Evolutionary conservation across 1,140 invertebrate genomes (phyloP).

Genomic region (Drosophila dunni): DNA sequence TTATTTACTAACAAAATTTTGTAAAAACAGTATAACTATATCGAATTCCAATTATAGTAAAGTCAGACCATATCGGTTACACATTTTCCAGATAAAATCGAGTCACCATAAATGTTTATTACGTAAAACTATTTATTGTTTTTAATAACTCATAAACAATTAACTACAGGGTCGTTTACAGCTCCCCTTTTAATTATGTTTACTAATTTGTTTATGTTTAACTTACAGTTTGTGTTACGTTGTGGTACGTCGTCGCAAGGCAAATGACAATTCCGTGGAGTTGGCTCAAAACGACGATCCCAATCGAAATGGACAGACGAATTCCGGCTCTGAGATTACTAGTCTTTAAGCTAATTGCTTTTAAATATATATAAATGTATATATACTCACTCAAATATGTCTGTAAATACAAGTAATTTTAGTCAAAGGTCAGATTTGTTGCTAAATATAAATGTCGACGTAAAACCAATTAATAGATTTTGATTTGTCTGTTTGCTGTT

Average conservation of each 20-base stretch:
- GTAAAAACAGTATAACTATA: too few species aligned
- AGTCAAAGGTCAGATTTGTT: constrained; percentile 10
- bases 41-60: too few species aligned
- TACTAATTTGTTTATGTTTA: not conserved
- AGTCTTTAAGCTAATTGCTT: constrained; percentile 63
- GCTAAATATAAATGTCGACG: constrained; percentile 27
- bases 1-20: too few species aligned
- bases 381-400: constrained; percentile 40
- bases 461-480: constrained; percentile 10
- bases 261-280: constrained; percentile 49
- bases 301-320: constrained; percentile 45
- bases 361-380: constrained; percentile 27
- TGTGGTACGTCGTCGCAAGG: constrained; percentile 60
- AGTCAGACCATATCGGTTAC: too few species aligned
- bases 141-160: too few species aligned
- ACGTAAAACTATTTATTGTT: too few species aligned
- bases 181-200: too few species aligned
- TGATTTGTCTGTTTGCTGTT: not conserved
- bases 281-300: constrained; percentile 56
- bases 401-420: constrained; percentile 16
- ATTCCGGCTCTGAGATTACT: constrained; percentile 74
- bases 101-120: too few species aligned
- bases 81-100: too few species aligned
- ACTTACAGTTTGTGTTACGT: constrained; percentile 66
- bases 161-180: too few species aligned